Conservation (phyloP, 2,797 vertebrate species). For the Busarellus nigricollis region DNA sequence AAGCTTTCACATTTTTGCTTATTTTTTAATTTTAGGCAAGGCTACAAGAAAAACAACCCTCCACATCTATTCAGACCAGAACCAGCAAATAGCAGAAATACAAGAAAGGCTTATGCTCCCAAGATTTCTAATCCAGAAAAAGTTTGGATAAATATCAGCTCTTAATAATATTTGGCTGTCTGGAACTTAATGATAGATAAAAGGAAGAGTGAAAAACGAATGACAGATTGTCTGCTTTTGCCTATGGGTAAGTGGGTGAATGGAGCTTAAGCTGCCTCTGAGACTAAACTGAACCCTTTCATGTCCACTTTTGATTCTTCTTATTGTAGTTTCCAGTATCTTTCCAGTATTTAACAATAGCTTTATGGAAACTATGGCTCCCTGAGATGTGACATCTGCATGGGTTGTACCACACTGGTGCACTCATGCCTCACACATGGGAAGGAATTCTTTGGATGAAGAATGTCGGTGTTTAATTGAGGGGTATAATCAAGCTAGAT, state of each 20-base stretch:
- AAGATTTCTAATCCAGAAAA: not conserved
- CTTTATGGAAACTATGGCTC: accelerated
- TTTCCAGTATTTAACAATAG: not conserved
- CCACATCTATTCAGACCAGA: not conserved
- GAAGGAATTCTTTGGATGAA: not conserved
- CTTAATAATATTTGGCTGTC: not conserved
- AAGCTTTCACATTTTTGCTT: not conserved
- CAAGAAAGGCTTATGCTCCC: not conserved
- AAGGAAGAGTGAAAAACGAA: not conserved
- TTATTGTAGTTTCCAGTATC: not conserved
- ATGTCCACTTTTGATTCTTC: not conserved
- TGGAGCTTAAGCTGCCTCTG: not conserved
- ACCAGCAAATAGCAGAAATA: not conserved
- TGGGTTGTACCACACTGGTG: not conserved
- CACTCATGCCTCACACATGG: not conserved
- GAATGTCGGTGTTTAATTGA: not conserved
- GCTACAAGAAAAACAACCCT: not conserved
- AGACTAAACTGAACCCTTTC: not conserved
- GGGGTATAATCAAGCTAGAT: not conserved
- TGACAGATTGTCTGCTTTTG: not conserved
- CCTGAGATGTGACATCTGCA: not conserved
- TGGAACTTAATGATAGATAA: not conserved
- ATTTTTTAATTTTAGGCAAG: not conserved
- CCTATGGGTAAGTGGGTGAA: not conserved
- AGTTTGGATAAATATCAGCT: not conserved